Evolutionary conservation across 2,113 vertebrate species (phyloP), one percentile per base, ranked within the genome.

Genomic region (Ardeotis arabs): DNA sequence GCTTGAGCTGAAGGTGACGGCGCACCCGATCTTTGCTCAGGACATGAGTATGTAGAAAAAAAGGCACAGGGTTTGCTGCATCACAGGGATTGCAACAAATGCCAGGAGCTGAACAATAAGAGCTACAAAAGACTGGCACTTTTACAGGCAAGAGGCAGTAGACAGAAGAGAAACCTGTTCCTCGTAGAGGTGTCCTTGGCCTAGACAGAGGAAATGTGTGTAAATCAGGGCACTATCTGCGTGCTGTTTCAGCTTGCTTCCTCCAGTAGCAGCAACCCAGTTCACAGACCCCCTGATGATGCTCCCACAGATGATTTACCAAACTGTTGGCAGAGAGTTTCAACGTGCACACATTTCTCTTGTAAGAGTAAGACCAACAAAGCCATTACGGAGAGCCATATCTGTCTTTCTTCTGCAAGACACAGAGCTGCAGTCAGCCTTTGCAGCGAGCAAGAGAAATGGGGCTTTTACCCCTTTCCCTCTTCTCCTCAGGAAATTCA

Each of bases 371-470:
- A 50, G 41, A 84, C 56, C 63, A 59, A n/a, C 27, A 50, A 33
- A 80, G 60, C 33, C 55, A 4, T 27, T 27, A 13, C 0, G 0
- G 31, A 62, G 35, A 68, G 12, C 9, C 0, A 0, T 39, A 21
- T 19, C 41, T 44, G 39, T 23, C 60, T 45, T 47, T 24, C 13
- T 68, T 64, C 44, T n/a, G 19, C 63, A 67, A 72, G 49, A 78
- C 56, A 74, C 33, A 77, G 41, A 77, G 68, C 13, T 7, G 0
- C 2, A 2, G 63, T 58, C 25, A 45, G 50, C 2, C 0, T 37
- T 60, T 31, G 4, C 4, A 4, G 28, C 1, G 4, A 82, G 15
- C 28, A 4, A n/a, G 66, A 64, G 35, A 78, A 82, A 14, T 15
- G 12, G 41, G 47, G 20, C 35, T 76, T 72, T 84, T 49, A 66